These are phyloP conservation scores for Spilarctia lutea DNA, from an alignment of 2,888 invertebrate species.

Conservation along the genomic window DNA sequence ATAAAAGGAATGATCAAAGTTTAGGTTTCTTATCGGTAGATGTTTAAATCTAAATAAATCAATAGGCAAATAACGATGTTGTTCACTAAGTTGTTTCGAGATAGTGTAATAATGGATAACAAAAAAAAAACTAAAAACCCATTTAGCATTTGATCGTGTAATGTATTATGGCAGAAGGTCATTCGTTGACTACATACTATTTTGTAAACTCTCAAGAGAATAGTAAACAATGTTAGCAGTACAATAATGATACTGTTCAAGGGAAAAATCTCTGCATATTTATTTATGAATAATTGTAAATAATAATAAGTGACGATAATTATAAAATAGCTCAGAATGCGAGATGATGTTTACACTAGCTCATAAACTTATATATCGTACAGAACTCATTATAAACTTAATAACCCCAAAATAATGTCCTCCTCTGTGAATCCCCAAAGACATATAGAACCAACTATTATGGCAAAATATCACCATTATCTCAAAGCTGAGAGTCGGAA, in stretches of 20 bases:
- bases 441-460: conserved; percentile 14
- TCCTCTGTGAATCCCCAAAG: neutral
- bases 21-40: neutral
- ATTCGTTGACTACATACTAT: neutral
- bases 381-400: conserved; percentile 17
- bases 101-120: neutral
- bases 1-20: neutral
- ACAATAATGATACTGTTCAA: neutral
- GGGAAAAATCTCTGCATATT: neutral
- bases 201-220: neutral
- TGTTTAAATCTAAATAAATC: neutral
- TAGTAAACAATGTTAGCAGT: neutral
- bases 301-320: neutral
- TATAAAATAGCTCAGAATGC: conserved; percentile 13
- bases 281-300: neutral
- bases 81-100: neutral
- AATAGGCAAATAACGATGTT: neutral
- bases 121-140: neutral
- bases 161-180: too few relatives aligned
- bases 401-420: conserved; percentile 10
- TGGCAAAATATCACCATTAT: conserved; percentile 15
- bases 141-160: neutral
- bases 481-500: conserved; percentile 7
- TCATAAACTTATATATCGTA: conserved; percentile 5
- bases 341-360: neutral